phyloP scores from a whole-genome alignment of 2,113 vertebrate genomes.

The Protomyctophum bolini region DNA sequence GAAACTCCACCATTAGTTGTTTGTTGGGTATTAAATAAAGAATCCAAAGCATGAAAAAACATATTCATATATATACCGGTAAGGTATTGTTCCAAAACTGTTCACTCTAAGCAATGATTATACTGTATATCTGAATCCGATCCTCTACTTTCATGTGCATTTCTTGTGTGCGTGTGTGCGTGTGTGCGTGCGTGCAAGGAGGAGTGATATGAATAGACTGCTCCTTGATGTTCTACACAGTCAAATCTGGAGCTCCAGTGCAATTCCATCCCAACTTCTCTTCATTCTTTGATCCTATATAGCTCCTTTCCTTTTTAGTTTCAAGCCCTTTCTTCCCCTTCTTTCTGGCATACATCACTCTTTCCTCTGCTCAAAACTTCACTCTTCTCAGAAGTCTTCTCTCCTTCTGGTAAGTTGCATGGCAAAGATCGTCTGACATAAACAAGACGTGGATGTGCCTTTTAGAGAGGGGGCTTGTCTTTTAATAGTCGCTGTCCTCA shows the following conservation, averaged over 20 bases:
- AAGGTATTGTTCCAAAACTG: no score
- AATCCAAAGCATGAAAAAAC: no score
- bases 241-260: not conserved
- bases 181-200: no score
- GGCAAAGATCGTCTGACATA: conserved; percentile 50
- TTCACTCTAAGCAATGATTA: no score
- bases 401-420: conserved; percentile 25
- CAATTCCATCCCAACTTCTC: conserved; percentile 36
- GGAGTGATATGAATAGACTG: no score
- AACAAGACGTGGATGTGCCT: conserved; percentile 54
- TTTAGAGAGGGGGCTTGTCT: conserved; percentile 31
- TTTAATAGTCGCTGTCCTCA: conserved; percentile 65
- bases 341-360: conserved; percentile 2
- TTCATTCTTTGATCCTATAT: conserved; percentile 45
- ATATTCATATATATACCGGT: no score
- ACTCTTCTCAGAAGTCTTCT: conserved; percentile 33
- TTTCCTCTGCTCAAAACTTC: conserved; percentile 23
- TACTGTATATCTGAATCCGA: no score
- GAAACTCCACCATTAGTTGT: no score
- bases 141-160: no score
- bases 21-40: no score
- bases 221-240: no score
- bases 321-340: not conserved
- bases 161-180: no score
- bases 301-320: conserved; percentile 30